Percentiles rank a stretch among this genome's conserved stretches.
Conservation (phyloP, 2,888 invertebrate species). For the Tinea pellionella region DNA sequence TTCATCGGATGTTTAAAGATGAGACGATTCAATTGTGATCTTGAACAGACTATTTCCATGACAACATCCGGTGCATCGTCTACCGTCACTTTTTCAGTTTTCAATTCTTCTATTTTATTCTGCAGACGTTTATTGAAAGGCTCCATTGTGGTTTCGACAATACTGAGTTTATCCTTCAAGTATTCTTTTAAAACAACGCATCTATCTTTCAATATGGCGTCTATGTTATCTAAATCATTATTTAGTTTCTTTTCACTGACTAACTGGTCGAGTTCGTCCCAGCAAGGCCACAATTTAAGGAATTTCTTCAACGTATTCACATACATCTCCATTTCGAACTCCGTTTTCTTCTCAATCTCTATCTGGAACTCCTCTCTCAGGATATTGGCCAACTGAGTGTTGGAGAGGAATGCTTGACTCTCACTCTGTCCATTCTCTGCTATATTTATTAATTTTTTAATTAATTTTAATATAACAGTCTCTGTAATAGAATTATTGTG, state of each 20-base stretch:
- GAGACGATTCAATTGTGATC: conserved; percentile 31
- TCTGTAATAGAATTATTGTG: background rate
- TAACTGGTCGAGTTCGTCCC: conserved; percentile 42
- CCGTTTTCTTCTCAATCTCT: conserved; percentile 28
- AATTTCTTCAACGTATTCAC: conserved; percentile 45
- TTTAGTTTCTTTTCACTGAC: conserved; percentile 20
- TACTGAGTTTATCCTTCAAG: conserved; percentile 29
- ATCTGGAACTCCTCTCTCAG: conserved; percentile 39
- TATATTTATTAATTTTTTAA: background rate
- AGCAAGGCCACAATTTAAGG: conserved; percentile 50
- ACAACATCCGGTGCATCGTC: conserved; percentile 22
- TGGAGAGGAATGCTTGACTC: conserved; percentile 41
- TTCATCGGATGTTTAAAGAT: conserved; percentile 26
- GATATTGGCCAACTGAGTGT: conserved; percentile 41
- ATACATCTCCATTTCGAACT: conserved; percentile 42
- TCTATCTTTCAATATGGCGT: conserved; percentile 29
- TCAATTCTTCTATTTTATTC: background rate
- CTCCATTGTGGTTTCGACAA: conserved; percentile 25
- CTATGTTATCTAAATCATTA: conserved; percentile 1
- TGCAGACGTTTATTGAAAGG: conserved; percentile 14
- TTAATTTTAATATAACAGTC: background rate
- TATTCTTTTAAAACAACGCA: conserved; percentile 37
- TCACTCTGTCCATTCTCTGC: conserved; percentile 26
- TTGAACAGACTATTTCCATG: conserved; percentile 32
- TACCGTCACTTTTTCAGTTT: conserved; percentile 6